Evolutionary conservation across 2,797 vertebrate genomes (phyloP).

Genomic region (Tokudaia tokunoshimensis): DNA sequence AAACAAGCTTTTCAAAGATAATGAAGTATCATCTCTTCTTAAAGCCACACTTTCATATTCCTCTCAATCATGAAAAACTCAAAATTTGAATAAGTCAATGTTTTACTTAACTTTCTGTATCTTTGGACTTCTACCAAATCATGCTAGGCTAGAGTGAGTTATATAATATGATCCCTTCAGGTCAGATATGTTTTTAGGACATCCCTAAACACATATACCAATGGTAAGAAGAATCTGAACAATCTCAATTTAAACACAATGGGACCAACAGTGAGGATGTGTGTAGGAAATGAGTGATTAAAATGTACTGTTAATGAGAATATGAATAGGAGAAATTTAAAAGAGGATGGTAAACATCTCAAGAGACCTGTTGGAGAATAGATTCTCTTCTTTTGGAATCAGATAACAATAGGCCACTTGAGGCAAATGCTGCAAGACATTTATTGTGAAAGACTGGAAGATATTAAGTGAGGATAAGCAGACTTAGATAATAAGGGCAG

Average conservation of each 20-base stretch:
- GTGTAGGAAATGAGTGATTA: neutral
- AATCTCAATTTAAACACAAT: neutral
- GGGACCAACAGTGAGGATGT: neutral
- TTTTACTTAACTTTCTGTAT: neutral
- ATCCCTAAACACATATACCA: neutral
- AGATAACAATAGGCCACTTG: neutral
- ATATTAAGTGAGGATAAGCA: neutral
- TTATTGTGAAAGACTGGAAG: neutral
- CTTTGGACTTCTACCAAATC: neutral
- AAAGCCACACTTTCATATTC: neutral
- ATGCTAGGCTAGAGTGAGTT: neutral
- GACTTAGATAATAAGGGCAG: fast-evolving
- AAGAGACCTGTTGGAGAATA: neutral
- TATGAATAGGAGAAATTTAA: neutral
- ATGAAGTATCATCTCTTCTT: neutral
- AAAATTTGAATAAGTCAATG: neutral
- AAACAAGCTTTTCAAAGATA: neutral
- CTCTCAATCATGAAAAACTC: neutral
- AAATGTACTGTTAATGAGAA: neutral
- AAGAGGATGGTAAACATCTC: neutral
- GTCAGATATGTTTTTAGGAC: neutral
- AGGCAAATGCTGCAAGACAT: neutral
- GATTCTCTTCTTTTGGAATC: neutral
- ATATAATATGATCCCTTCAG: neutral
- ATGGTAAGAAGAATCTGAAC: neutral